Percentiles rank a stretch among this genome's conserved stretches.
Evolutionary conservation across 1,140 invertebrate genomes (phyloP).

Genomic region (Cyrtorhinus lividipennis): DNA sequence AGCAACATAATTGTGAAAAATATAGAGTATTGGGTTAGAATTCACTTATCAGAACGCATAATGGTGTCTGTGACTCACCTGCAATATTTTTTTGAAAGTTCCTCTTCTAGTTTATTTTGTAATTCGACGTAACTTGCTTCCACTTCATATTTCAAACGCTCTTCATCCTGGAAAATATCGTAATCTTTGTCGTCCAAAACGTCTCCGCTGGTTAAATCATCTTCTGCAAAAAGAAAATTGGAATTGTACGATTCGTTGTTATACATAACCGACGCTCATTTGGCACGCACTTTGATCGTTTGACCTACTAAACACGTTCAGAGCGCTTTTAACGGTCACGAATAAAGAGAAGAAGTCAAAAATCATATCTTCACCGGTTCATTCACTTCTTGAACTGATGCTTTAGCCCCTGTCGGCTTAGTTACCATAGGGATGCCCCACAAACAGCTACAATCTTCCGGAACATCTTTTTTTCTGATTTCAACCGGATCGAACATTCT

Average conservation of each 20-base stretch:
- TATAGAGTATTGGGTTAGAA: too few relatives aligned
- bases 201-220: slow-evolving; percentile 24
- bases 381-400: too few relatives aligned
- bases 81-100: slow-evolving; percentile 52
- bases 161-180: slow-evolving; percentile 10
- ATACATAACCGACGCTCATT: too few relatives aligned
- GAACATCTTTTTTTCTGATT: too few relatives aligned
- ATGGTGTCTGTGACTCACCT: slow-evolving; percentile 45
- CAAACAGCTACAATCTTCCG: too few relatives aligned
- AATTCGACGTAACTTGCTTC: slow-evolving; percentile 45
- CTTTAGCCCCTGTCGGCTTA: too few relatives aligned
- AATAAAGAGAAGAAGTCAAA: too few relatives aligned
- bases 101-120: slow-evolving; percentile 48
- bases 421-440: too few relatives aligned
- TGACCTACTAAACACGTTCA: not conserved
- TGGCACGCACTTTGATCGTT: not conserved
- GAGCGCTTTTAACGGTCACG: too few relatives aligned
- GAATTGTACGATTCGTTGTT: not conserved
- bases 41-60: slow-evolving; percentile 30
- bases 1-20: not conserved
- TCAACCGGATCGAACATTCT: too few relatives aligned
- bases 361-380: too few relatives aligned
- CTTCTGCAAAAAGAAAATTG: slow-evolving; percentile 20
- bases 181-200: slow-evolving; percentile 19
- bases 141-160: slow-evolving; percentile 35